Evolutionary conservation across 2,888 invertebrate species (phyloP).

Genomic region (Torymus tubicola): DNA sequence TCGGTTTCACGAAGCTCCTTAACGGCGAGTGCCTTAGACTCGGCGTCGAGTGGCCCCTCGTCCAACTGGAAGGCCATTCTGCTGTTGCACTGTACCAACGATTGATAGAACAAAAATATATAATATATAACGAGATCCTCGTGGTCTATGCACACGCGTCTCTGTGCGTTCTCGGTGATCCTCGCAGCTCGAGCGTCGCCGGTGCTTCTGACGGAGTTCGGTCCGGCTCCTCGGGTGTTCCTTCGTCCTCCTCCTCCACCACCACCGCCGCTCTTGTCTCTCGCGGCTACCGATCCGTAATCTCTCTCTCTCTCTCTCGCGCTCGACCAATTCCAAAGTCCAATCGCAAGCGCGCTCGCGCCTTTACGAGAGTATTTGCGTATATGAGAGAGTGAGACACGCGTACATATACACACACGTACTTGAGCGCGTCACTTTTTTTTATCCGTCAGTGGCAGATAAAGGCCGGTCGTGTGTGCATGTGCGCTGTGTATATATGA

Average conservation of each 20-base stretch:
- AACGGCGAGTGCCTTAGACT: conserved; percentile 69
- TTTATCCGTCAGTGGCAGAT: conserved; percentile 49
- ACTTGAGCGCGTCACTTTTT: conserved; percentile 33
- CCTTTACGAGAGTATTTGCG: neutral
- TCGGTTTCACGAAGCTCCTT: conserved; percentile 76
- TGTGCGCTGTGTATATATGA: neutral
- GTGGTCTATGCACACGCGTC: neutral
- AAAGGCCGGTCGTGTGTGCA: conserved; percentile 24
- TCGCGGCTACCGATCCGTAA: conserved; percentile 27
- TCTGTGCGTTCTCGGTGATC: conserved; percentile 15
- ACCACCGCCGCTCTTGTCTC: neutral
- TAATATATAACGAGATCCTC: neutral
- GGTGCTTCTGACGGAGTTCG: conserved; percentile 43
- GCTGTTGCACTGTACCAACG: neutral
- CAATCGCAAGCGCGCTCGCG: conserved; percentile 20
- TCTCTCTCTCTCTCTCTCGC: conserved; percentile 28
- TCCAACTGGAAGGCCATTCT: conserved; percentile 48
- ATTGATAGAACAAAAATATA: neutral
- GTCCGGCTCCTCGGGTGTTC: conserved; percentile 39
- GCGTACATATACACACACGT: too few relatives aligned
- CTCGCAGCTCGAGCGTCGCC: conserved; percentile 40
- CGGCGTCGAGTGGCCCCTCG: conserved; percentile 57
- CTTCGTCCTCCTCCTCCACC: conserved; percentile 45
- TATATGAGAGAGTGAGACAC: neutral
- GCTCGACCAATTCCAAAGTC: conserved; percentile 45